A percentile compares a stretch with the other conserved stretches of the same genome.
phyloP scores from a whole-genome alignment of 2,797 vertebrate species.

The Scarus forsteni region DNA sequence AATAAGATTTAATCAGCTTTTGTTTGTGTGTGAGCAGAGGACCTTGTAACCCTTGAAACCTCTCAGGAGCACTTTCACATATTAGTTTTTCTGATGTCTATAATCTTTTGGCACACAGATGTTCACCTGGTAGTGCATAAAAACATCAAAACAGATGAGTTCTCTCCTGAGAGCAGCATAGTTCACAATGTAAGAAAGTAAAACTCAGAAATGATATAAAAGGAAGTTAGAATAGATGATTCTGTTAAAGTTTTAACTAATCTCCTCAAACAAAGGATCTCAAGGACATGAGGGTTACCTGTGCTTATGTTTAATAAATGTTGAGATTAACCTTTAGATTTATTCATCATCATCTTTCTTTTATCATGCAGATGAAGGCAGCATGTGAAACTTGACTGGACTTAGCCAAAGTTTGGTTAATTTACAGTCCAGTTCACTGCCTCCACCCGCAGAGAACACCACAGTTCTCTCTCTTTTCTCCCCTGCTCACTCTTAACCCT shows the following conservation, averaged over 20 bases:
- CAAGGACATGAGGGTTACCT: slow-evolving; percentile 23
- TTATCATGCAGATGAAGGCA: slow-evolving; percentile 32
- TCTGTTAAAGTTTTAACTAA: slow-evolving; percentile 24
- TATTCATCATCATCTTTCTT: slow-evolving; percentile 63
- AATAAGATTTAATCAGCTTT: slow-evolving; percentile 10
- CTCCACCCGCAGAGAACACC: too few relatives aligned
- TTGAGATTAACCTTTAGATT: slow-evolving; percentile 60
- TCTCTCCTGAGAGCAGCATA: background rate
- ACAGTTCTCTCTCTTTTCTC: too few relatives aligned
- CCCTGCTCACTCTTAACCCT: too few relatives aligned
- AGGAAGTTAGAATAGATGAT: background rate
- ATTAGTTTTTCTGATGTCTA: slow-evolving; percentile 20
- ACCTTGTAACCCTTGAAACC: background rate
- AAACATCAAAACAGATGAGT: background rate
- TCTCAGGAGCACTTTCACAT: background rate
- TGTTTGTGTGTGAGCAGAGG: background rate
- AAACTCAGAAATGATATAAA: too few relatives aligned
- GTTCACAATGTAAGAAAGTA: background rate
- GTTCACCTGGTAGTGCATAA: background rate
- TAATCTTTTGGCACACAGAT: background rate
- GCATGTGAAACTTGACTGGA: slow-evolving; percentile 6
- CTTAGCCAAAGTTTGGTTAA: slow-evolving; percentile 10
- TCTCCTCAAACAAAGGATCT: background rate
- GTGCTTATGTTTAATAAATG: slow-evolving; percentile 44
- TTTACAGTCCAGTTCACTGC: too few relatives aligned